Percentiles rank a stretch among this genome's conserved stretches.
Evolutionary conservation across 2,113 vertebrate species (phyloP).

Genomic region (Cryptomyrus ogoouensis): DNA sequence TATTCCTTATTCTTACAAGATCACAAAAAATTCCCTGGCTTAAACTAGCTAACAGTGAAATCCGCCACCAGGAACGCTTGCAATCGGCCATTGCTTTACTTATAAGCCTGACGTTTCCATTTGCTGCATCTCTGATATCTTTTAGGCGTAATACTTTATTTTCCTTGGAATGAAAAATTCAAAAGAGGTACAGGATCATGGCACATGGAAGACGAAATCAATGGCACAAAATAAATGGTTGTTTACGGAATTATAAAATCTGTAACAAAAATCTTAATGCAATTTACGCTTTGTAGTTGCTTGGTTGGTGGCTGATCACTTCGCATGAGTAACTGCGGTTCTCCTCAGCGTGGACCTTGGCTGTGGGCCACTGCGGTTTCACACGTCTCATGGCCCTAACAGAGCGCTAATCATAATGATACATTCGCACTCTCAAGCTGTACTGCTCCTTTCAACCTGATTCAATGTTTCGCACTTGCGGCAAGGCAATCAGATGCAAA

Average conservation of each 20-base stretch:
- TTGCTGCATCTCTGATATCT: conserved; percentile 35
- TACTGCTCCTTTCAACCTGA: background rate
- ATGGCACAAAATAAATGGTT: background rate
- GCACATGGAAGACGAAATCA: conserved; percentile 68
- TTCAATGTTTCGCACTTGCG: background rate
- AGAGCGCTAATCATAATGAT: background rate
- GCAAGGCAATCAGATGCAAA: background rate
- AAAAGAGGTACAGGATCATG: conserved; percentile 57
- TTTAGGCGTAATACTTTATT: conserved; percentile 57
- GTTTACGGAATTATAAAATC: conserved; percentile 49
- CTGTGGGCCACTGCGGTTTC: background rate
- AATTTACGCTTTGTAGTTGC: conserved; percentile 3
- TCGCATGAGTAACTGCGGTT: background rate
- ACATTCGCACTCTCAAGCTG: background rate
- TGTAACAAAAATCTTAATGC: conserved; percentile 43
- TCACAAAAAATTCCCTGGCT: background rate
- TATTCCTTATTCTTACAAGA: background rate
- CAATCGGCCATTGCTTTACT: background rate
- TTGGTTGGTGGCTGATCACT: background rate
- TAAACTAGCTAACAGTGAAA: background rate
- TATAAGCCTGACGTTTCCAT: background rate
- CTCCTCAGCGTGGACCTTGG: background rate
- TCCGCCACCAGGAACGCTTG: background rate
- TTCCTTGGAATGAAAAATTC: conserved; percentile 55
- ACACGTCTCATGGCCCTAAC: background rate